phyloP scores from a whole-genome alignment of 2,888 invertebrate genomes.

The Trichopoda pennipes region DNA sequence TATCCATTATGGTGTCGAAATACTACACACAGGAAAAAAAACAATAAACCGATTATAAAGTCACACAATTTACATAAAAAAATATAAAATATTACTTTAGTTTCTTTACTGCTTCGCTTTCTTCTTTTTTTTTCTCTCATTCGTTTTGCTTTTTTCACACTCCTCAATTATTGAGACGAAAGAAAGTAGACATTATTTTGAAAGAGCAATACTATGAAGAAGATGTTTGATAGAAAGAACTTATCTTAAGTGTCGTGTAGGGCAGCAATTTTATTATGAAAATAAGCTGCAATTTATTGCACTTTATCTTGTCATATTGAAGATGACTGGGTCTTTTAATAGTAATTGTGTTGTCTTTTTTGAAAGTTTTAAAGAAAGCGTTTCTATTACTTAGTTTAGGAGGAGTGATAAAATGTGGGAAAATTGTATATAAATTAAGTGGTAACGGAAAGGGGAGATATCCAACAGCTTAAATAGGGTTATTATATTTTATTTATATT shows the following conservation, averaged over 20 bases:
- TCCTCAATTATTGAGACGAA: conserved; percentile 44
- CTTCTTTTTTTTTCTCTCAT: not conserved
- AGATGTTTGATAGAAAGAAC: conserved; percentile 27
- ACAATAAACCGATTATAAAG: conserved; percentile 67
- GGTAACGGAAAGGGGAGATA: not conserved
- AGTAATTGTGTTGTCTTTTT: not conserved
- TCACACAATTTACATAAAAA: conserved; percentile 55
- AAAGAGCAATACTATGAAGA: not conserved
- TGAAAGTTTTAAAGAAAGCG: conserved; percentile 4
- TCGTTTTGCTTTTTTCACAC: not conserved
- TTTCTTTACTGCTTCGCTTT: conserved; percentile 4
- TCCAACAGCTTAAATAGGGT: not conserved
- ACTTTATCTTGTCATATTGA: conserved; percentile 59
- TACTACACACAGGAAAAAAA: not conserved
- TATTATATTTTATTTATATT: not conserved
- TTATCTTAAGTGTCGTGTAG: conserved; percentile 66
- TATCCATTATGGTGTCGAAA: not conserved
- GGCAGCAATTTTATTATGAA: conserved; percentile 65
- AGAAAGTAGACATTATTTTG: conserved; percentile 3
- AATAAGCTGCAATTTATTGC: conserved; percentile 64
- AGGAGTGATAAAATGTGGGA: conserved; percentile 46
- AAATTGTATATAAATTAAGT: conserved; percentile 20
- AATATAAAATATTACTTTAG: conserved; percentile 11
- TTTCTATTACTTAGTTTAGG: not conserved
- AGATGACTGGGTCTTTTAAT: conserved; percentile 25